Evolutionary conservation across 35 echinoderm and acorn worm genomes (phyloP).

Genomic region (Ptychodera flava): DNA sequence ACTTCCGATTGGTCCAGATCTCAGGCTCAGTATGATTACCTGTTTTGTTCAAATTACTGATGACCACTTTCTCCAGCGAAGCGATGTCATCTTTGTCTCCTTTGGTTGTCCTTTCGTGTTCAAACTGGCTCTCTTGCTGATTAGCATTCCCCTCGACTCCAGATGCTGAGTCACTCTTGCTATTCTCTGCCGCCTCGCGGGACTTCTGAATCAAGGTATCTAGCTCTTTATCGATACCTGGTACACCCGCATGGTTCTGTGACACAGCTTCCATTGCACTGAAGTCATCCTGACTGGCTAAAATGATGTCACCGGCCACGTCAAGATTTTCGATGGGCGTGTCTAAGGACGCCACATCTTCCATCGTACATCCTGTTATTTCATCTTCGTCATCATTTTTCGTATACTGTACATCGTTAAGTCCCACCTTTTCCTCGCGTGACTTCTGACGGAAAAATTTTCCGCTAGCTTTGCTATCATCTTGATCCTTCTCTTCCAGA

Average conservation of each 20-base stretch:
- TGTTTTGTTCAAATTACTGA: not conserved
- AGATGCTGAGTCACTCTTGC: too few species aligned
- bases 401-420: conserved; percentile 24
- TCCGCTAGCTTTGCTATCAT: not conserved
- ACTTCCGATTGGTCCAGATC: too few species aligned
- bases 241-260: not conserved
- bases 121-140: too few species aligned
- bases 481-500: too few species aligned
- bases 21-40: too few species aligned
- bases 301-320: conserved; percentile 41
- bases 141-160: too few species aligned
- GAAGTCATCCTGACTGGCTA: not conserved
- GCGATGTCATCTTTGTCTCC: not conserved
- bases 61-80: not conserved
- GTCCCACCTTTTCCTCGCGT: conserved; percentile 8
- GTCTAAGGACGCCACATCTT: conserved; percentile 44
- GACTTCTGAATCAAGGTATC: conserved; percentile 22
- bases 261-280: not conserved
- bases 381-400: conserved; percentile 30
- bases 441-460: conserved; percentile 13
- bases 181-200: not conserved
- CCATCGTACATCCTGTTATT: conserved; percentile 42
- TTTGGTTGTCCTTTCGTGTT: not conserved
- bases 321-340: conserved; percentile 52
- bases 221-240: conserved; percentile 13